Evolutionary conservation across 1,140 invertebrate species (phyloP).

Genomic region (Prorops nasuta): DNA sequence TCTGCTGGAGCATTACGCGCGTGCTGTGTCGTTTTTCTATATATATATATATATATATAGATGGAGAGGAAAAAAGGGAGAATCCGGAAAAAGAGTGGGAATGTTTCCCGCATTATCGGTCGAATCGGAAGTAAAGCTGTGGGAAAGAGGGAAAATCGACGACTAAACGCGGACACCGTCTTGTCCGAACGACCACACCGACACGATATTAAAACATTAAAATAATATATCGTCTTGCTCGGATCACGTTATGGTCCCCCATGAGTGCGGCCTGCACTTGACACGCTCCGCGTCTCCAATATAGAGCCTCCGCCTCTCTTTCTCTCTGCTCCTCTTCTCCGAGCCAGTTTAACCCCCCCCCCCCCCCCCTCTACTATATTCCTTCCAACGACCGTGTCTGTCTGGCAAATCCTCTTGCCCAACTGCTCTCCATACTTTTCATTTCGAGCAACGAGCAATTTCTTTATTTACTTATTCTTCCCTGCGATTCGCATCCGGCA

Average conservation of each 20-base stretch:
- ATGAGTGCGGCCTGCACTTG: slow-evolving; percentile 26
- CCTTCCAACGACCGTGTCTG: too few relatives aligned
- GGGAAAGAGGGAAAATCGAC: slow-evolving; percentile 22
- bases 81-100: slow-evolving; percentile 18
- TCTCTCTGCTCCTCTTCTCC: slow-evolving; percentile 3
- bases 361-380: slow-evolving; percentile 20
- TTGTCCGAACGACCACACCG: slow-evolving; percentile 51
- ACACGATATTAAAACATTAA: slow-evolving; percentile 58
- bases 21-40: too few relatives aligned
- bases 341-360: slow-evolving; percentile 9
- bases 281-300: slow-evolving; percentile 38
- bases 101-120: slow-evolving; percentile 25
- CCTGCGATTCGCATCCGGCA: too few relatives aligned
- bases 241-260: slow-evolving; percentile 36
- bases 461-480: too few relatives aligned
- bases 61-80: slow-evolving; percentile 2
- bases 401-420: too few relatives aligned
- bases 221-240: slow-evolving; percentile 48
- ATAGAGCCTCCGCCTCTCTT: slow-evolving; percentile 22
- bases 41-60: too few relatives aligned
- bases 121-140: slow-evolving; percentile 12
- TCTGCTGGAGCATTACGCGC: too few relatives aligned
- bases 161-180: slow-evolving; percentile 42
- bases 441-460: too few relatives aligned
- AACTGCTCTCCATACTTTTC: slow-evolving; percentile 14